These are phyloP conservation scores for Plebejus anna DNA, from an alignment of 2,888 invertebrate genomes.

Conservation along the genomic window DNA sequence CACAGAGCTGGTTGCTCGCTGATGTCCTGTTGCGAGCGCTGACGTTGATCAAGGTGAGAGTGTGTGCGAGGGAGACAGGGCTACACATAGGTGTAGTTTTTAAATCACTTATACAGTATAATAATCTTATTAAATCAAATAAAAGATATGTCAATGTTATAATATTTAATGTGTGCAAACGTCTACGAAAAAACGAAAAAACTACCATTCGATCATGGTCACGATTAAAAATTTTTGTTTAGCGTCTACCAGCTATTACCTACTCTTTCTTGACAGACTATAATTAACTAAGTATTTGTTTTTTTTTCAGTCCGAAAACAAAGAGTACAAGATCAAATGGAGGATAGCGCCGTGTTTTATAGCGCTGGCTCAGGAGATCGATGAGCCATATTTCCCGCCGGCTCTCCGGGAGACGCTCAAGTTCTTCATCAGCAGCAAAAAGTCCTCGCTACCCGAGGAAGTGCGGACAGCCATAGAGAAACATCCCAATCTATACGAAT, in stretches of 20 bases:
- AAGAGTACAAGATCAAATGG: slow-evolving; percentile 81
- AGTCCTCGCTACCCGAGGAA: slow-evolving; percentile 43
- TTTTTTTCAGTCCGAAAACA: slow-evolving; percentile 82
- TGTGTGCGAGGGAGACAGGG: too few species aligned
- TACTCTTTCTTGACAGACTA: too few species aligned
- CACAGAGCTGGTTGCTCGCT: slow-evolving; percentile 74
- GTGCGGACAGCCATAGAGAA: slow-evolving; percentile 39
- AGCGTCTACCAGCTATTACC: too few species aligned
- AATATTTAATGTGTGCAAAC: too few species aligned
- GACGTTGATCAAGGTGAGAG: slow-evolving; percentile 84
- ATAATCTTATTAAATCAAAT: too few species aligned
- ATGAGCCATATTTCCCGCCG: slow-evolving; percentile 51
- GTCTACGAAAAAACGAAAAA: too few species aligned
- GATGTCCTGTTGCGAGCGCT: slow-evolving; percentile 83
- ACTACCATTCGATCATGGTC: too few species aligned
- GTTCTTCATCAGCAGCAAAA: slow-evolving; percentile 56
- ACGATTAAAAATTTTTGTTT: too few species aligned
- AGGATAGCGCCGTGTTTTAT: slow-evolving; percentile 81
- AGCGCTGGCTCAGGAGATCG: slow-evolving; percentile 60
- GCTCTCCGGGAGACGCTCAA: slow-evolving; percentile 57
- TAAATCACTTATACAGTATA: too few species aligned
- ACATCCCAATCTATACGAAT: slow-evolving; percentile 41
- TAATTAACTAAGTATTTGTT: neutral
- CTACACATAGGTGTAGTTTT: too few species aligned
- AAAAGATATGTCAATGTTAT: too few species aligned